Percentiles rank a stretch among this genome's conserved stretches.
Conservation (phyloP, 2,888 invertebrate species). For the Nomada lathburiana region DNA sequence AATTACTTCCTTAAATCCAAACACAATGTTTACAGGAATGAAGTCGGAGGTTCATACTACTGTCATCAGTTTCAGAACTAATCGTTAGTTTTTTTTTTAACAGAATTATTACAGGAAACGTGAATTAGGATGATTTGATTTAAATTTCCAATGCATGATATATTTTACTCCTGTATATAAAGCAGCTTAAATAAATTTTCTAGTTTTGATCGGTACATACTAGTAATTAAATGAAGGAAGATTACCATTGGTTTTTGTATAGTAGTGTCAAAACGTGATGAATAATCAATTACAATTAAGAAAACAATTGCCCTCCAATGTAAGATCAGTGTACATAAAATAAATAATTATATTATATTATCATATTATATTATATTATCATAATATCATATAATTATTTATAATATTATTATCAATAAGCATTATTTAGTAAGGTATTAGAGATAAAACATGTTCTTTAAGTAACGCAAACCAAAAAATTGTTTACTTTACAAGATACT, state of each 20-base stretch:
- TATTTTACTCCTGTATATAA: not conserved
- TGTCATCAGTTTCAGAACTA: constrained; percentile 55
- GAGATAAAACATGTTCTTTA: not conserved
- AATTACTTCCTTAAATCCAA: constrained; percentile 58
- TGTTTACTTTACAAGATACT: not conserved
- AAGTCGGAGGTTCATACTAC: constrained; percentile 64
- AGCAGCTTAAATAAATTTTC: constrained; percentile 1
- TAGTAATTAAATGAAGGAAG: constrained; percentile 23
- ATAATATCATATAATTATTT: too few species aligned
- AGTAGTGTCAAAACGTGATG: not conserved
- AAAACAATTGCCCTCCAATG: not conserved
- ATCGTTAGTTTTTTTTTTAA: not conserved
- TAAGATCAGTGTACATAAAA: not conserved
- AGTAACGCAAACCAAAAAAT: not conserved
- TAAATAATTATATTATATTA: not conserved
- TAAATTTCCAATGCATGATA: not conserved
- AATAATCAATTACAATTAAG: not conserved
- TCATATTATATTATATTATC: not conserved
- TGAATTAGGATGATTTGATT: not conserved
- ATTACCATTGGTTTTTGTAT: constrained; percentile 7
- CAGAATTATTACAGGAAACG: not conserved
- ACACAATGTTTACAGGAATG: constrained; percentile 73
- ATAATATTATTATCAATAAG: not conserved
- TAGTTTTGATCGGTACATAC: not conserved
- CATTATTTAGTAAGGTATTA: not conserved